Conservation (phyloP, 2,113 vertebrate genomes). For the Ahaetulla prasina region DNA sequence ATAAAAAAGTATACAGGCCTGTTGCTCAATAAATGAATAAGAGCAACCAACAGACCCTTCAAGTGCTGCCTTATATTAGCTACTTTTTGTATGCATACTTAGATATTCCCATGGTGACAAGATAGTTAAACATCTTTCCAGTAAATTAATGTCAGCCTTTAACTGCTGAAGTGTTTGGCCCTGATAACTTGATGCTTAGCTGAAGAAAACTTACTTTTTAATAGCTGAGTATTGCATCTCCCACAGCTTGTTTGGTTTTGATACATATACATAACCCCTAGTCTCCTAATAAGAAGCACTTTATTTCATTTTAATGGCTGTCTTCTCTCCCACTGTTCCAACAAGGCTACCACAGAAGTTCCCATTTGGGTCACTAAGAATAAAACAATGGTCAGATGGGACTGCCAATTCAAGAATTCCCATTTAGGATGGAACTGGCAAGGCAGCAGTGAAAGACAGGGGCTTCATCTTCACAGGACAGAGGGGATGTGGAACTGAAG, state of each 20-base stretch:
- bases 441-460: not conserved
- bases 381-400: not conserved
- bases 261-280: not conserved
- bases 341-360: not conserved
- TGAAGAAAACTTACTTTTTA: slow-evolving; percentile 26
- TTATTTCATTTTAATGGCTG: not conserved
- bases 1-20: not conserved
- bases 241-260: not conserved
- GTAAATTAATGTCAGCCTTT: slow-evolving; percentile 36
- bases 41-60: slow-evolving; percentile 8
- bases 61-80: not conserved
- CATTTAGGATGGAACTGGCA: not conserved
- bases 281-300: not conserved
- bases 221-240: not conserved
- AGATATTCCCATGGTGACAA: slow-evolving; percentile 12
- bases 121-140: slow-evolving; percentile 8
- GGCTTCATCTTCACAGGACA: not conserved
- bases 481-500: not conserved
- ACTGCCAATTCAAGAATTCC: not conserved
- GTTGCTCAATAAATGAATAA: not conserved
- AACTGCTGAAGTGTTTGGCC: not conserved
- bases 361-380: not conserved
- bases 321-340: not conserved
- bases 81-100: slow-evolving; percentile 26
- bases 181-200: slow-evolving; percentile 18